Conservation (phyloP, 2,113 vertebrate genomes). For the Pseudorasbora parva region DNA sequence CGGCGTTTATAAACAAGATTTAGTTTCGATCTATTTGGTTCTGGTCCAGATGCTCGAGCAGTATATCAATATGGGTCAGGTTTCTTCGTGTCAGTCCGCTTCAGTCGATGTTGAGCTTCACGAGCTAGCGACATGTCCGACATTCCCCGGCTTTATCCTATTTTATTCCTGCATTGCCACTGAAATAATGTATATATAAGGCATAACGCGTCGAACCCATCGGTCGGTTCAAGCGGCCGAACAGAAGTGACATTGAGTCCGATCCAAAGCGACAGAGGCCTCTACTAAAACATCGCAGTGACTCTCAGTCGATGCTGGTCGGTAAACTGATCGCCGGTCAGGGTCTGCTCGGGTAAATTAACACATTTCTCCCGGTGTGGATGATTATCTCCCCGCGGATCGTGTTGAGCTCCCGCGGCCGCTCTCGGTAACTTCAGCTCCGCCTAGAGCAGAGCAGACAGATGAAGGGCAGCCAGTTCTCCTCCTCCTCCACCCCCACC, state of each 20-base stretch:
- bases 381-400: constrained; percentile 9
- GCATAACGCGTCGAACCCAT: constrained; percentile 15
- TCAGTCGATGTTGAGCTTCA: constrained; percentile 20
- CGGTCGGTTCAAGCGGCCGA: background rate
- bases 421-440: constrained; percentile 46
- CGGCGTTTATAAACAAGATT: background rate
- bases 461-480: constrained; percentile 39
- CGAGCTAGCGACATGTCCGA: constrained; percentile 5
- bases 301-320: background rate
- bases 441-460: constrained; percentile 40
- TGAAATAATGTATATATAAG: background rate
- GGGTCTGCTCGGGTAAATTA: constrained; percentile 10
- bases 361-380: constrained; percentile 25
- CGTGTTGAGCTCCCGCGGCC: constrained; percentile 14
- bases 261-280: constrained; percentile 36
- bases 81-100: constrained; percentile 42
- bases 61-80: constrained; percentile 17
- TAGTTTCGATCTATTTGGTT: background rate
- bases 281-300: constrained; percentile 28
- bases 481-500: background rate
- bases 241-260: constrained; percentile 41
- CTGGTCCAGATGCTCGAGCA: constrained; percentile 16
- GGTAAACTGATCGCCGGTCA: background rate
- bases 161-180: background rate
- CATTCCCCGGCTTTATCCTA: background rate